These are phyloP conservation scores for Tamandua tetradactyla DNA, from an alignment of 2,797 vertebrate genomes.

Conservation along the genomic window DNA sequence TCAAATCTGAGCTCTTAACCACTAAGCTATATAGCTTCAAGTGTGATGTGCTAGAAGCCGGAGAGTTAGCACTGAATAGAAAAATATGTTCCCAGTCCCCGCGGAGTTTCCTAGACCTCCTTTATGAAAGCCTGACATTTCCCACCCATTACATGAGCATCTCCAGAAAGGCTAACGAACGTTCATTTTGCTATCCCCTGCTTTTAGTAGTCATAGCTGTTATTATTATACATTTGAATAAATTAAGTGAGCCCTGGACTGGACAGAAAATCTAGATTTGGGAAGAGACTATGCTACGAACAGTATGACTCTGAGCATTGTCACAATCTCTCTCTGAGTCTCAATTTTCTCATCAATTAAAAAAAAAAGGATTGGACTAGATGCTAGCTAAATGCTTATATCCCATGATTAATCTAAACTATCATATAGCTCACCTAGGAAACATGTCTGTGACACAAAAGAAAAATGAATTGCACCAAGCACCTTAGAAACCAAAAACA, in stretches of 20 bases:
- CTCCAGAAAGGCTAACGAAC: conserved; percentile 20
- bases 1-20: too few relatives aligned
- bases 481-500: neutral
- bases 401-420: neutral
- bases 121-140: conserved; percentile 8
- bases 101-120: neutral
- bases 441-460: neutral
- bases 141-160: neutral
- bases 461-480: neutral
- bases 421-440: neutral
- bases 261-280: neutral
- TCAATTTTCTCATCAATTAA: conserved; percentile 12
- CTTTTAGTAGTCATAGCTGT: neutral
- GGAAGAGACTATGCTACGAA: neutral
- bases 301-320: neutral
- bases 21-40: too few relatives aligned
- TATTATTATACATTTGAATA: neutral
- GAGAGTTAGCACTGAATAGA: too few relatives aligned
- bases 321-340: neutral
- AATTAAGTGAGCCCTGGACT: neutral
- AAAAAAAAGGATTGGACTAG: neutral
- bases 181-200: neutral
- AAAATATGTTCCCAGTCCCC: too few relatives aligned
- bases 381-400: neutral
- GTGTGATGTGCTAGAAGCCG: neutral